Evolutionary conservation across 2,797 vertebrate genomes (phyloP).

Genomic region (Mergus octosetaceus): DNA sequence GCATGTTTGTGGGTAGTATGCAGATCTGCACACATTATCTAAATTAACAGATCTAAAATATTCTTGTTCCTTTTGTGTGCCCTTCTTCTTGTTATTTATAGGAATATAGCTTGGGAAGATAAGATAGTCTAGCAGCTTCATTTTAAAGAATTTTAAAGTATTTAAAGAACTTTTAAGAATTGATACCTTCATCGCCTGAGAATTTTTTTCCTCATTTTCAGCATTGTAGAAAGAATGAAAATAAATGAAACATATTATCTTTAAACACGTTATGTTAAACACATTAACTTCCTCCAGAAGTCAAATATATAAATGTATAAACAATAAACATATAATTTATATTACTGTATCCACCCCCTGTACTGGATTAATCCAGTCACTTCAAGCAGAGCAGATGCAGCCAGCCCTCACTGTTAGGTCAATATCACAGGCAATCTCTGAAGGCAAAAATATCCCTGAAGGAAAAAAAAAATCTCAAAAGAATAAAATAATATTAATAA

Average conservation of each 20-base stretch:
- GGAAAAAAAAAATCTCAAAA: not conserved
- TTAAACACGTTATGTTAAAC: too few species aligned
- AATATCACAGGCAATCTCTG: too few species aligned
- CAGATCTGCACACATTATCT: not conserved
- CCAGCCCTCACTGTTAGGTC: not conserved
- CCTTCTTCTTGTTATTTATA: conserved; percentile 6
- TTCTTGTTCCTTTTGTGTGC: not conserved
- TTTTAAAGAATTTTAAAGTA: not conserved
- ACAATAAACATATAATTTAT: not conserved
- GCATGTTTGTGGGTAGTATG: conserved; percentile 16
- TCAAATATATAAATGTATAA: not conserved
- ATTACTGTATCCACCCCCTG: not conserved
- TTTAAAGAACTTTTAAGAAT: not conserved
- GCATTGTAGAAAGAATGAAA: not conserved
- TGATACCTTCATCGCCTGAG: not conserved
- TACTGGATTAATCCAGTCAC: not conserved
- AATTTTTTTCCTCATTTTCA: not conserved
- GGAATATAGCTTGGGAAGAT: not conserved
- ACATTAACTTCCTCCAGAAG: not conserved
- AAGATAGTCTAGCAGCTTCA: not conserved
- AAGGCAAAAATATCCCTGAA: not conserved
- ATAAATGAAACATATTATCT: not conserved
- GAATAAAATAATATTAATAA: not conserved
- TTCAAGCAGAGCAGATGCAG: not conserved
- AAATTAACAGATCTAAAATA: conserved; percentile 46